Base-by-base conservation (phyloP, 1,140 invertebrate genomes). In the Daktulosphaira vitifoliae region DNA sequence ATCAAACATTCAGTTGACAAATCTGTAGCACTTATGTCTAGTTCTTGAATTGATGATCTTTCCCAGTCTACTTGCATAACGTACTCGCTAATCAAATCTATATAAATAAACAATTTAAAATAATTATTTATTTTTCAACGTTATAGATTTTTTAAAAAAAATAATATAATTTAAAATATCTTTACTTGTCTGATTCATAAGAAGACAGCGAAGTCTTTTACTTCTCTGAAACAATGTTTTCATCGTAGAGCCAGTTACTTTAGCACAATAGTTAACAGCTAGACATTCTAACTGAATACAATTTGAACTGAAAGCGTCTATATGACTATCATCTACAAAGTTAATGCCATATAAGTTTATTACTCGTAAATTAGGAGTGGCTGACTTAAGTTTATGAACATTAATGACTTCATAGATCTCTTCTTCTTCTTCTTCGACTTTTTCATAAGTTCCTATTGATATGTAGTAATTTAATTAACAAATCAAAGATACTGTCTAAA, bases 331-430 rank as follows among this genome's bases (percentile, higher is more conserved):
- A 72, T 98, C 95, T 1, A 98, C 89, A 71, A 99, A 99, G 74
- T 94, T 96, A 64, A 98, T 97, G 0, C 96, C 96, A 74, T 96
- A 98, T 20, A 98, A 76, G 76, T 96, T 97, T 68, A 98, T 95
- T 3, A 96, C 91, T 67, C 91, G 79, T 18, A 98, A 78, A 78
- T 98, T 98, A 0, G 95, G 94, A 0, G 92, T 93, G 0, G 92
- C 93, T 13, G 90, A 91, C 74, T 99, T 99, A 3, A 99, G 78
- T 72, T 97, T 98, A 75, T 98, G 94, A 18, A 99, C 93, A 75
- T 99, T 99, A 69, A 99, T 95, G 0, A 99, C 96, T 78, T 99
- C 96, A 75, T 99, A 99, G 70, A 98, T 95, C 79, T 99, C 96
- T 74, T 99, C 97, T 73, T 99, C 96, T 72, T 98, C 96, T 73